Percentiles rank a stretch among this genome's conserved stretches.
Evolutionary conservation across 1,140 invertebrate genomes (phyloP).

Genomic region (Trachymyrmex septentrionalis): DNA sequence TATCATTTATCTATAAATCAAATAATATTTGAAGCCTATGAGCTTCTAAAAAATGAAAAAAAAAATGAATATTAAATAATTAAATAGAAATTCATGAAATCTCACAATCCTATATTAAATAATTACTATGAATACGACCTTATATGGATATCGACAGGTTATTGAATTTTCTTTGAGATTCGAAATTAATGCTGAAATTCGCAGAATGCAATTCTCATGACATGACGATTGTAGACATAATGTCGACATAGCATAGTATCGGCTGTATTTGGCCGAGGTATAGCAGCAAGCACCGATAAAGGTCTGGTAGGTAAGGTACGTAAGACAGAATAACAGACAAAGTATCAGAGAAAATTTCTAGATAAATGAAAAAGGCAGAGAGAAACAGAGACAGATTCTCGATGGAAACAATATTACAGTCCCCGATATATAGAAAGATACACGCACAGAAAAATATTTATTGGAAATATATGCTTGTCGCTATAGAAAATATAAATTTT

Average conservation of each 20-base stretch:
- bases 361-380: slow-evolving; percentile 62
- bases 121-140: slow-evolving; percentile 27
- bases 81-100: not conserved
- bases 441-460: not conserved
- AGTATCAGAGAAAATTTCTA: slow-evolving; percentile 68
- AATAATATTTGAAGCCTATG: not conserved
- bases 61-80: not conserved
- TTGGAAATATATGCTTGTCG: not conserved
- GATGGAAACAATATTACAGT: slow-evolving; percentile 28
- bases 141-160: slow-evolving; percentile 5
- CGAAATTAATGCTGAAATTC: slow-evolving; percentile 78
- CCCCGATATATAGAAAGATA: slow-evolving; percentile 12
- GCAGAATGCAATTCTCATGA: slow-evolving; percentile 79
- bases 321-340: slow-evolving; percentile 75
- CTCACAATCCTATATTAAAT: not conserved
- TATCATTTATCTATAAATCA: not conserved
- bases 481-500: not conserved
- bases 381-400: slow-evolving; percentile 51
- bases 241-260: slow-evolving; percentile 84
- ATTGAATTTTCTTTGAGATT: slow-evolving; percentile 20
- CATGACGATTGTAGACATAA: slow-evolving; percentile 76
- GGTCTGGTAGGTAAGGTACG: slow-evolving; percentile 79
- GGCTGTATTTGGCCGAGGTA: slow-evolving; percentile 85
- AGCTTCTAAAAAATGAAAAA: not conserved
- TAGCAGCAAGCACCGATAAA: slow-evolving; percentile 86